Evolutionary conservation across 2,113 vertebrate species (phyloP).

Genomic region (Amphiprion ocellaris): DNA sequence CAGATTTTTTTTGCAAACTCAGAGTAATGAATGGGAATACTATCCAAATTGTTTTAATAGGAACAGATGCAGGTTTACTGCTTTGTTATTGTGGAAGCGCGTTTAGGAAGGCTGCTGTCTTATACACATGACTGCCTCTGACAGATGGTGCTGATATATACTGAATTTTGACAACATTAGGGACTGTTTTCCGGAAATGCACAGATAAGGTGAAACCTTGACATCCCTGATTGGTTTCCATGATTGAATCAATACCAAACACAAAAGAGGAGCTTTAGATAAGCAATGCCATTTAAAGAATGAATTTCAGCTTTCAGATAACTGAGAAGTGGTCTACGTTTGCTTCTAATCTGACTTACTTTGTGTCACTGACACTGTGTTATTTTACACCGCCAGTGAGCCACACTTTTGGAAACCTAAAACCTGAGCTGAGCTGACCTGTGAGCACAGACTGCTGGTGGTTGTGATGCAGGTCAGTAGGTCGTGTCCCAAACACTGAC

Average conservation of each 20-base stretch:
- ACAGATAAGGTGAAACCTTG: neutral
- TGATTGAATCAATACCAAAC: conserved; percentile 13
- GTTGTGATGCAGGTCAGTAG: conserved; percentile 17
- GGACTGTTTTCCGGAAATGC: conserved; percentile 5
- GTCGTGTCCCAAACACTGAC: conserved; percentile 8
- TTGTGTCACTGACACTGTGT: neutral
- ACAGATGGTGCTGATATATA: conserved; percentile 13
- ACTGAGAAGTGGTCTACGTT: neutral
- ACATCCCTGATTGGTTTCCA: neutral
- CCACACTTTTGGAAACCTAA: too few species aligned
- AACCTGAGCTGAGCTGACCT: neutral
- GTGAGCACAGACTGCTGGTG: conserved; percentile 8
- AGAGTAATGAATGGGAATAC: neutral
- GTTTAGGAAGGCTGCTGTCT: neutral
- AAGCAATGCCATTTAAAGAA: neutral
- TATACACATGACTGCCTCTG: conserved; percentile 2
- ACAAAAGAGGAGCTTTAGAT: neutral
- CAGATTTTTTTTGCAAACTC: neutral
- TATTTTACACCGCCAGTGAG: neutral
- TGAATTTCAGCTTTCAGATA: neutral
- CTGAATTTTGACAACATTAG: neutral
- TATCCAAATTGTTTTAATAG: neutral
- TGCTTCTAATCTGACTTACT: neutral
- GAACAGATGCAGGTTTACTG: conserved; percentile 1
- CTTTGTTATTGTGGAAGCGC: neutral